Conservation (phyloP, 2,888 invertebrate species). For the Sinotaia quadrata region DNA sequence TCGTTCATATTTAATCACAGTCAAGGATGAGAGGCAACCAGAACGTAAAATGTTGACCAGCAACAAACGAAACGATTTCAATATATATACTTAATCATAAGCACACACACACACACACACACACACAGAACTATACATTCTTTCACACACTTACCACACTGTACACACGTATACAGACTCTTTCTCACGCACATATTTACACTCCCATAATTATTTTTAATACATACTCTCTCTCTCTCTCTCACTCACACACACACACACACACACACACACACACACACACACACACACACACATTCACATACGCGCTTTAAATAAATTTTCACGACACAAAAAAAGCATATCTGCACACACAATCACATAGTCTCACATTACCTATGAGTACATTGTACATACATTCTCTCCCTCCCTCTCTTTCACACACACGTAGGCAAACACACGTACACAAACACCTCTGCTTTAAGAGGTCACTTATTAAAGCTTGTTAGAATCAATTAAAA, state of each 20-base stretch:
- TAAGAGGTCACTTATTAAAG: too few species aligned
- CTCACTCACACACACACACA: background rate
- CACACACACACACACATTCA: background rate
- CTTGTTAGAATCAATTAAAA: too few species aligned
- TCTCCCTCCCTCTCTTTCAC: background rate
- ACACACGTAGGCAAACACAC: background rate
- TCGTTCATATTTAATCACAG: too few species aligned
- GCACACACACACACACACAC: conserved; percentile 10
- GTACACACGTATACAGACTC: background rate
- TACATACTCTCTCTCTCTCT: background rate
- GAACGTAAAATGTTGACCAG: too few species aligned
- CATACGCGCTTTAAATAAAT: background rate
- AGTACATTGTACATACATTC: background rate
- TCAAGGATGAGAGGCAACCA: too few species aligned
- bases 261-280: background rate
- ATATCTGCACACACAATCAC: background rate
- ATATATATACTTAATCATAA: background rate
- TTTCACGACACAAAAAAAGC: background rate
- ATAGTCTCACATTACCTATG: background rate
- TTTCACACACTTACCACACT: background rate
- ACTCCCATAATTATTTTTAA: background rate
- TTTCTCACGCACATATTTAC: background rate
- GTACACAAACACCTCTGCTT: background rate
- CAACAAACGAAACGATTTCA: too few species aligned
- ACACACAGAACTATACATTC: conserved; percentile 1